Evolutionary conservation across 2,888 invertebrate genomes (phyloP).

Genomic region (Ectemnius cavifrons): DNA sequence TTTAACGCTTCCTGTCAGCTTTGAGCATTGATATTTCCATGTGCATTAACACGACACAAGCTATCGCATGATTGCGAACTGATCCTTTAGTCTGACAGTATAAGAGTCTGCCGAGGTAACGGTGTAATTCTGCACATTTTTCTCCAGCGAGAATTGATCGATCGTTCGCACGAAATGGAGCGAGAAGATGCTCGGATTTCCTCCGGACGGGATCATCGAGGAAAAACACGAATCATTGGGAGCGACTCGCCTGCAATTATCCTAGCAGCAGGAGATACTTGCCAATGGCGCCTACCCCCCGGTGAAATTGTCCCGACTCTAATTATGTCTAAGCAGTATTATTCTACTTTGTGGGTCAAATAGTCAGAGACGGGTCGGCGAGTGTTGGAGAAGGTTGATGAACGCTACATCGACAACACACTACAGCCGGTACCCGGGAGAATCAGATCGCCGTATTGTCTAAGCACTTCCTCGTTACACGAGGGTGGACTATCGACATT

Average conservation of each 20-base stretch:
- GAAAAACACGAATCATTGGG: too few relatives aligned
- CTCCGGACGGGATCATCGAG: neutral
- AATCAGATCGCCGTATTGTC: neutral
- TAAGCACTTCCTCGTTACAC: neutral
- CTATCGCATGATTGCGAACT: neutral
- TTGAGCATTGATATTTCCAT: slow-evolving; percentile 8
- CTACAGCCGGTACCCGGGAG: neutral
- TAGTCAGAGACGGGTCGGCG: slow-evolving; percentile 40
- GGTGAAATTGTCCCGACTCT: slow-evolving; percentile 22
- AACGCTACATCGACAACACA: slow-evolving; percentile 29
- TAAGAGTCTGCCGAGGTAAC: neutral
- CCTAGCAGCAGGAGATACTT: neutral
- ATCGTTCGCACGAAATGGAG: neutral
- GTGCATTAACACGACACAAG: neutral
- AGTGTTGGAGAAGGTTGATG: slow-evolving; percentile 49
- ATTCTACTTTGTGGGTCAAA: slow-evolving; percentile 57
- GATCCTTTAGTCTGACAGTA: neutral
- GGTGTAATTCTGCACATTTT: neutral
- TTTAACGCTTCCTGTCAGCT: slow-evolving; percentile 4
- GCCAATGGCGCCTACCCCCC: neutral
- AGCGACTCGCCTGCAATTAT: too few relatives aligned
- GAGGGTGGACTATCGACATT: neutral
- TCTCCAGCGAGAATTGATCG: neutral
- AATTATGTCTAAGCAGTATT: slow-evolving; percentile 28
- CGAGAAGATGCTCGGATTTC: neutral